phyloP scores from a whole-genome alignment of 1,140 invertebrate genomes.

The Tribolium madens region DNA sequence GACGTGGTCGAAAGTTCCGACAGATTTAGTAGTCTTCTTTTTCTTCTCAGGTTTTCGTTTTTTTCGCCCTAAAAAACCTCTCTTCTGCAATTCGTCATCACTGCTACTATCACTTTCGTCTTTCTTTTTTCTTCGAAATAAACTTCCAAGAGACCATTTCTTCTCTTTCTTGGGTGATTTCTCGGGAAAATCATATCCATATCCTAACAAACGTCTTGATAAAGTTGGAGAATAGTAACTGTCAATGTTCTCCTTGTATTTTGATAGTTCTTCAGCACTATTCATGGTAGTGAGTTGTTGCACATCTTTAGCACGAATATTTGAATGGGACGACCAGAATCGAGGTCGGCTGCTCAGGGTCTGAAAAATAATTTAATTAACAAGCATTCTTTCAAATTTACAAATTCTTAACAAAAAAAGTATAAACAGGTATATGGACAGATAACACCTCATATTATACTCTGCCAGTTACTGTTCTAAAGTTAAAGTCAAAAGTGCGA shows the following conservation, averaged over 20 bases:
- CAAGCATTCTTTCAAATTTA: background rate
- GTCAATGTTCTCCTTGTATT: conserved; percentile 53
- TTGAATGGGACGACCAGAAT: conserved; percentile 62
- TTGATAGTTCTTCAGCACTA: conserved; percentile 58
- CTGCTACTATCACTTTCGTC: conserved; percentile 72
- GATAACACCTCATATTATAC: conserved; percentile 4
- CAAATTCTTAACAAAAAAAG: background rate
- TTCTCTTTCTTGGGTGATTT: conserved; percentile 69
- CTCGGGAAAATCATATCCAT: conserved; percentile 62
- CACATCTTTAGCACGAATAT: conserved; percentile 58
- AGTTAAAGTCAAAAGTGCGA: too few species aligned
- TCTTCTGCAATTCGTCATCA: conserved; percentile 70
- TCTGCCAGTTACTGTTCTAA: too few species aligned
- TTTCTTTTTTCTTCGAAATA: conserved; percentile 78
- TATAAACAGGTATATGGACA: background rate
- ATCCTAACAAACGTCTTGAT: conserved; percentile 54
- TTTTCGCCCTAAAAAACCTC: conserved; percentile 67
- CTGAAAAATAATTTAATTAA: conserved; percentile 55
- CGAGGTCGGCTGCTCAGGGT: conserved; percentile 60
- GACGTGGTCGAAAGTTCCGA: conserved; percentile 61
- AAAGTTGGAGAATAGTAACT: conserved; percentile 55
- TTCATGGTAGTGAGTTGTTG: conserved; percentile 59
- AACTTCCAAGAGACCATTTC: conserved; percentile 80
- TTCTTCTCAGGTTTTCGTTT: conserved; percentile 67
- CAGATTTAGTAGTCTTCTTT: conserved; percentile 55